Conservation (phyloP, 2,113 vertebrate species). For the Hoplias malabaricus region DNA sequence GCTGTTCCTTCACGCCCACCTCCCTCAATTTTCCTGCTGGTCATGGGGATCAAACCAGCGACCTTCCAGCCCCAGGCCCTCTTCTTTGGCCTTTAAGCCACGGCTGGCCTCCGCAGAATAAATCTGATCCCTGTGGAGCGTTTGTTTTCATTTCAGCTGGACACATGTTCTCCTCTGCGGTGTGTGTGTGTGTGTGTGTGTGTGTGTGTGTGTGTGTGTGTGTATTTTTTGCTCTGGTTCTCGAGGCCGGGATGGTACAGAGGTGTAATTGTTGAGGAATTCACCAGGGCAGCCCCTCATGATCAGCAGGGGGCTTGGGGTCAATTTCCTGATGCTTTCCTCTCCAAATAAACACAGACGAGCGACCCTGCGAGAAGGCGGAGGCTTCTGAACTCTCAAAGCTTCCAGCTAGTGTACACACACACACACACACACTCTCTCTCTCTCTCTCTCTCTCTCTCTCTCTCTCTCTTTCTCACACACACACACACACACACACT, state of each 20-base stretch:
- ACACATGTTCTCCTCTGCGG: background rate
- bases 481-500: constrained; percentile 57
- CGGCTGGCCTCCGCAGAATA: too few relatives aligned
- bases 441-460: constrained; percentile 55
- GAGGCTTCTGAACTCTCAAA: constrained; percentile 59
- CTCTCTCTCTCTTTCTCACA: too few relatives aligned
- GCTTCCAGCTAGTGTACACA: constrained; percentile 65
- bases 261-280: constrained; percentile 65
- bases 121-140: background rate
- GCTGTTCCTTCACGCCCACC: too few relatives aligned
- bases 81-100: too few relatives aligned
- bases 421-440: background rate
- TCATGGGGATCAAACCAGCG: too few relatives aligned
- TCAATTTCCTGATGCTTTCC: constrained; percentile 73
- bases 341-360: constrained; percentile 73
- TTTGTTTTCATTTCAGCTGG: background rate
- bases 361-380: constrained; percentile 21
- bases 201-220: too few relatives aligned
- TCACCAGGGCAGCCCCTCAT: constrained; percentile 57
- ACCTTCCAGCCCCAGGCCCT: too few relatives aligned
- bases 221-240: constrained; percentile 14
- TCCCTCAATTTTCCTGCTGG: too few relatives aligned
- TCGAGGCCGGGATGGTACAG: constrained; percentile 26
- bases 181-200: too few relatives aligned
- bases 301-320: constrained; percentile 65